Percentiles rank a stretch among this genome's conserved stretches.
Conservation (phyloP, 2,888 invertebrate species). For the Asteroscopus sphinx region DNA sequence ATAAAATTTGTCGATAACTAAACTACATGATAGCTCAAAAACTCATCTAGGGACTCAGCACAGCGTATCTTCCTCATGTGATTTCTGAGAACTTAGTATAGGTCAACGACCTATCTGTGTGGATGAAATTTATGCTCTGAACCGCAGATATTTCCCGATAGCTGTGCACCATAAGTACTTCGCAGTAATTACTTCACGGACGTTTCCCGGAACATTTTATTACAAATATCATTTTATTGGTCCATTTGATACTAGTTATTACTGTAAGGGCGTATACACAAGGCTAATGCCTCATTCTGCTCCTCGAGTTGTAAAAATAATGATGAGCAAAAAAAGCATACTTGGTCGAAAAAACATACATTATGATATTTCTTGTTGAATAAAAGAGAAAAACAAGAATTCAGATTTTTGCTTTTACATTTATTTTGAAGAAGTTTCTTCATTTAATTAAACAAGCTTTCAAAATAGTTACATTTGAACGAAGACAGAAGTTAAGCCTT, state of each 20-base stretch:
- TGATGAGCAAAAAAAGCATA: constrained; percentile 1
- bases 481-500: no score
- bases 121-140: background rate
- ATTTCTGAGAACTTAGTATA: background rate
- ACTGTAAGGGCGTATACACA: constrained; percentile 7
- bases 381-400: no score
- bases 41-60: no score
- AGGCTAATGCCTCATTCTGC: background rate
- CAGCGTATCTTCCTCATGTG: no score
- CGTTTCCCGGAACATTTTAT: constrained; percentile 10
- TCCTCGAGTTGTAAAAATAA: constrained; percentile 7
- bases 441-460: no score
- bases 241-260: constrained; percentile 26
- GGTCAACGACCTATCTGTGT: background rate
- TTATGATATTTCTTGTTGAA: background rate
- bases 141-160: background rate
- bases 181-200: constrained; percentile 5
- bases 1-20: no score
- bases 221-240: constrained; percentile 22
- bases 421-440: no score
- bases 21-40: no score
- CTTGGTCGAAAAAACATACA: background rate
- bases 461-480: no score
- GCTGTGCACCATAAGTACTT: background rate
- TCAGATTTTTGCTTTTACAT: no score